Evolutionary conservation across 2,797 vertebrate genomes (phyloP).

Genomic region (Potorous gilbertii): DNA sequence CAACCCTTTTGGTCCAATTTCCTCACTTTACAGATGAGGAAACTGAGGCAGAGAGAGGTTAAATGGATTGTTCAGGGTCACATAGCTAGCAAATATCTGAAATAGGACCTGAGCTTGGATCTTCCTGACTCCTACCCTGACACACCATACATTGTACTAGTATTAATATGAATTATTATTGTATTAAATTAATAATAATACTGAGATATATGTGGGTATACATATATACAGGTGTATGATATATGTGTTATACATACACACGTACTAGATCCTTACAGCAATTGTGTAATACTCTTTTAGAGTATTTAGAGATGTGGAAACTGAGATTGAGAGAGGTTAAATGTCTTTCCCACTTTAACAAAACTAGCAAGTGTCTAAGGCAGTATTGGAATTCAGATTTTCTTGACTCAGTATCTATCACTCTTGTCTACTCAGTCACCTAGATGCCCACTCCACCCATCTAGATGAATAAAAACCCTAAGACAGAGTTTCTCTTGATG

Average conservation of each 20-base stretch:
- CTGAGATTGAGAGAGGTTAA: not conserved
- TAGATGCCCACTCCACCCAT: not conserved
- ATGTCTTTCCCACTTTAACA: not conserved
- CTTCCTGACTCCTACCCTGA: not conserved
- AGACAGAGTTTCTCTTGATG: not conserved
- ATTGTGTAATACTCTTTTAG: too few relatives aligned
- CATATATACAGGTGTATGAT: not conserved
- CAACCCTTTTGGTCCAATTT: not conserved
- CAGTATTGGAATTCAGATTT: not conserved
- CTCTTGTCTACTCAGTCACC: not conserved
- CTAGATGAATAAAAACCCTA: not conserved
- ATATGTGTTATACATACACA: too few relatives aligned
- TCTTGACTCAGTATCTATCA: not conserved
- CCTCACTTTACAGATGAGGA: not conserved
- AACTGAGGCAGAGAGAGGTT: not conserved
- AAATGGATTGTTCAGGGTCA: not conserved
- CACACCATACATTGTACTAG: not conserved
- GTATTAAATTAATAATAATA: not conserved
- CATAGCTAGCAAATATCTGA: not conserved
- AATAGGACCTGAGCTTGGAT: not conserved
- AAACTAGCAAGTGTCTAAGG: not conserved
- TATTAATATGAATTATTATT: not conserved
- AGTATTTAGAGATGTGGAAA: not conserved
- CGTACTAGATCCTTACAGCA: not conserved
- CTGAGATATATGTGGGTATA: too few relatives aligned